Evolutionary conservation across 2,113 vertebrate genomes (phyloP), one percentile per base, ranked within the genome.

Genomic region (Tenebrosternarchus preto): DNA sequence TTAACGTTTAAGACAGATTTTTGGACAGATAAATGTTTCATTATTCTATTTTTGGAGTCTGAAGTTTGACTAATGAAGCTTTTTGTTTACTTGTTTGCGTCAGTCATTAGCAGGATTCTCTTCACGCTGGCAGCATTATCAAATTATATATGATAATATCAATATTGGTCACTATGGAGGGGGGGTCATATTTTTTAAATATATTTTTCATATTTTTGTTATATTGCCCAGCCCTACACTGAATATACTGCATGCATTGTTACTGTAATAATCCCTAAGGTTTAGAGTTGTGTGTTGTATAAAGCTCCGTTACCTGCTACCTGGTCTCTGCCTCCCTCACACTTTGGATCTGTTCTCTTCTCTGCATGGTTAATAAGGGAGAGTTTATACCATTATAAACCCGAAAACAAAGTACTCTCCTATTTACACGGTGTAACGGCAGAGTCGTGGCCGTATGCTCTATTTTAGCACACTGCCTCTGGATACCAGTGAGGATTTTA

Each of bases 391-490:
- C 24, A 25, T 43, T 59, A 24, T 66, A 46, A 68, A 22, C 24
- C 56, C 27, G 64, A 76, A 77, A 74, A 82, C 66, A 22, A 76
- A 77, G 46, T 33, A 20, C 56, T 56, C 31, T 60, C 55, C 64
- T 64, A 76, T 76, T 76, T 63, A 27, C 50, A 64, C 22, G 9
- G 31, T 19, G 50, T 19, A 2, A 43, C 67, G 75, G 63, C 56
- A 22, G 75, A 74, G 74, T 70, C 82, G 61, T 76, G 55, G 56
- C 71, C 68, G 39, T 50, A 15, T 24, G 43, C 31, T 77, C 56
- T 72, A 83, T 81, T 83, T 83, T 56, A 77, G 64, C 20, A 17
- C 50, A 46, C 61, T 53, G 16, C 63, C 59, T 59, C 27, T 7
- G 31, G 39, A 78, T 60, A 83, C 61, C 56, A 53, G 66, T 66